A percentile compares a stretch with the other conserved stretches of the same genome.
These are phyloP conservation scores for Keiferia lycopersicella DNA, from an alignment of 2,888 invertebrate genomes.

Conservation along the genomic window DNA sequence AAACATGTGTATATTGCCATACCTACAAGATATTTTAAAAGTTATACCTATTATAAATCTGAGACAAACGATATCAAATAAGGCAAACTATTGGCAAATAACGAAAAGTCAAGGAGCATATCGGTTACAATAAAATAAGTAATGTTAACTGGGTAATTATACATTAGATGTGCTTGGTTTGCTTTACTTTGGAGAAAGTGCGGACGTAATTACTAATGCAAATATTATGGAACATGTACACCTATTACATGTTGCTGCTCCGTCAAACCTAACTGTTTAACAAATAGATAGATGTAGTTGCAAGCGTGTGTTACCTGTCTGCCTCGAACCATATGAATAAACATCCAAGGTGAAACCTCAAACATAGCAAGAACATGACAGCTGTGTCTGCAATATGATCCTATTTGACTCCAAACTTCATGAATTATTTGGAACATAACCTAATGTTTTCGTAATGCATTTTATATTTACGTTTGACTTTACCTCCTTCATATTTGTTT, in stretches of 20 bases:
- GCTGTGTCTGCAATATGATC: conserved; percentile 46
- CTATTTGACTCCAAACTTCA: conserved; percentile 37
- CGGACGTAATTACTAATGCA: conserved; percentile 22
- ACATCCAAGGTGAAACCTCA: conserved; percentile 73
- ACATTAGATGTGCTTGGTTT: background rate
- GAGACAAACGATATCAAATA: too few species aligned
- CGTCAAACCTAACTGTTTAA: conserved; percentile 40
- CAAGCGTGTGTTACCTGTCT: conserved; percentile 49
- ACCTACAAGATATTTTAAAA: too few species aligned
- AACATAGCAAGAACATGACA: conserved; percentile 46
- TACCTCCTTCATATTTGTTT: too few species aligned
- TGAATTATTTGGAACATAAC: conserved; percentile 31
- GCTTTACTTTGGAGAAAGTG: conserved; percentile 6
- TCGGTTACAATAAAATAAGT: background rate
- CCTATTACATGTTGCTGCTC: conserved; percentile 23
- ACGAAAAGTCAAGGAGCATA: background rate
- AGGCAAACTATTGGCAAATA: too few species aligned
- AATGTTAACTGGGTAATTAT: background rate
- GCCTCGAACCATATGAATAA: conserved; percentile 70
- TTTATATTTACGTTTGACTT: too few species aligned
- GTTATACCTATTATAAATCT: too few species aligned
- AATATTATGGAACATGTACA: conserved; percentile 26
- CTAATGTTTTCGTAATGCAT: conserved; percentile 30
- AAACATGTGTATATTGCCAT: too few species aligned
- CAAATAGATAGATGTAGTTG: conserved; percentile 37